These are phyloP conservation scores for Choloepus didactylus DNA, from an alignment of 2,797 vertebrate genomes.

Conservation along the genomic window DNA sequence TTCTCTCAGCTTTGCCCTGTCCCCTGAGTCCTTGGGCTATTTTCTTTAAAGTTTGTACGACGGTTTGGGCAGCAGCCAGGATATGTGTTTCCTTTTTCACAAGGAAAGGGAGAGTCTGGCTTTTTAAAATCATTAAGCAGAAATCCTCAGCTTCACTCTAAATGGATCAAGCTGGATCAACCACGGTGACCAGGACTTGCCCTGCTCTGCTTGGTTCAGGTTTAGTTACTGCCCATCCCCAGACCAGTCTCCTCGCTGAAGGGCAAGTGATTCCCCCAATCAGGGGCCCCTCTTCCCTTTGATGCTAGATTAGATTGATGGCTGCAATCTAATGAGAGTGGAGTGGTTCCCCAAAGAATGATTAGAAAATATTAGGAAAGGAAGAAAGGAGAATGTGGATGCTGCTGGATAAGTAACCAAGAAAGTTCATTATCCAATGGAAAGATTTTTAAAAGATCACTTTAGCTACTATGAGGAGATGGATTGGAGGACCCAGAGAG, in stretches of 20 bases:
- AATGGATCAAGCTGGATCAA: background rate
- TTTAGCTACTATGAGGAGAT: background rate
- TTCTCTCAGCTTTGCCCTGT: background rate
- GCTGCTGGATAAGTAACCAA: background rate
- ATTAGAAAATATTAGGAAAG: background rate
- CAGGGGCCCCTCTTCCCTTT: no score
- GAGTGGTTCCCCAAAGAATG: background rate
- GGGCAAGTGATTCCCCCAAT: background rate
- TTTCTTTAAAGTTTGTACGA: constrained; percentile 14
- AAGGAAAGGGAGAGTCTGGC: background rate
- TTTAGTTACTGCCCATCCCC: background rate
- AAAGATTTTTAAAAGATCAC: background rate
- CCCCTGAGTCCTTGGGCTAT: background rate
- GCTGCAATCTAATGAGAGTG: background rate
- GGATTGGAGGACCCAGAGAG: background rate
- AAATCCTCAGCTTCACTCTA: background rate
- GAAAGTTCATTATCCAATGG: background rate
- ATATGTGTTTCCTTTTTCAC: background rate
- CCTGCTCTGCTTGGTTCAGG: background rate
- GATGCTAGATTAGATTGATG: background rate
- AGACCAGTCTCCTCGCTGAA: background rate
- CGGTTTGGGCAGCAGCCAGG: background rate
- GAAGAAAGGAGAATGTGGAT: background rate
- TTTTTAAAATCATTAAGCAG: background rate
- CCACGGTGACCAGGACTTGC: background rate